Base-by-base conservation (phyloP, 2,888 invertebrate species). In the Netelia inedita region DNA sequence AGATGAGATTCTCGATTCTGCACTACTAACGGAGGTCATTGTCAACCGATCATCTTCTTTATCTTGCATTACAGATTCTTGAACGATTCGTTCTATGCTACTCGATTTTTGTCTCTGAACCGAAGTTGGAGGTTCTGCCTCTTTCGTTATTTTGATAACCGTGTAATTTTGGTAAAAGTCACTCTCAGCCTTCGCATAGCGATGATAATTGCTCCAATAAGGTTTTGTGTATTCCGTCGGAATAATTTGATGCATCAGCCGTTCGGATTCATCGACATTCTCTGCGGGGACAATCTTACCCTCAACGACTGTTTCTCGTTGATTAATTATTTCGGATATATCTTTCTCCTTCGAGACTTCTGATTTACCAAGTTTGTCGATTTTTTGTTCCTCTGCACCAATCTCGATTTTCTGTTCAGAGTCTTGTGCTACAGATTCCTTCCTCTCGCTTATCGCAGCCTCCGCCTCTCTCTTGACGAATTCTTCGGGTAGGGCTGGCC, bases 161-260 rank as follows among this genome's bases (percentile, higher is more conserved):
- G 89, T 92, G 74, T 90, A 93, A 50, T 86, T 86, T 21, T 82
- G 83, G 76, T 93, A 72, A 59, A 93, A 92, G 71, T 91, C 78
- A 35, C 73, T 87, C 79, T 93, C 93, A 16, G 93, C 93, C 9
- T 88, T 69, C 21, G 87, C 87, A 50, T 92, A 91, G 41, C 75
- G 53, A 43, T 90, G 91, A 87, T 92, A 90, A 82, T 93, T 89
- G 1, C 88, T 35, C 88, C 90, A 91, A 80, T 93, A 93, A 19
- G 91, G 87, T 82, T 90, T 91, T 2, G 88, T 82, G 65, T 69
- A 72, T 50, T 82, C 82, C 28, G 63, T 68, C n/a, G 81, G 19
- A 50, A 78, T 43, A 14, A 74, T 82, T 35, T 80, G 72, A 23
- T 61, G 41, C 16, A 41, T 46, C 10, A 50, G 65, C 53, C 55